Conservation (phyloP, 2,113 vertebrate genomes). For the Peromyscus leucopus region DNA sequence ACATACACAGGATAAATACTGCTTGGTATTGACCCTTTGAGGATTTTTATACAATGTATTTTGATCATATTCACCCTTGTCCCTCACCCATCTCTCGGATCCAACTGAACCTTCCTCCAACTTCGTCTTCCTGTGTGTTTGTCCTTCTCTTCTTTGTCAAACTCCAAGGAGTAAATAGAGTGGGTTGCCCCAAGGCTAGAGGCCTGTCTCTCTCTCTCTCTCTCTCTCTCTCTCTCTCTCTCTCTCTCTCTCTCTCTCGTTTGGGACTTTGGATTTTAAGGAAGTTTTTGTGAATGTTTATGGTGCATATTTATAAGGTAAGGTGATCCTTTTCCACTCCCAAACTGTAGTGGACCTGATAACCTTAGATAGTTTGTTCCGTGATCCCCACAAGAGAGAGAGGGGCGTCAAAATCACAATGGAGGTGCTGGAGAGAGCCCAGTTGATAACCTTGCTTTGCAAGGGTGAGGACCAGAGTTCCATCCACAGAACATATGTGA, state of each 20-base stretch:
- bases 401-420: not conserved
- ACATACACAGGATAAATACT: not conserved
- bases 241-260: not conserved
- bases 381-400: not conserved
- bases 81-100: not conserved
- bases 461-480: not conserved
- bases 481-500: not conserved
- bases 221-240: no score
- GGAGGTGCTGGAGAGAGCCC: not conserved
- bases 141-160: not conserved
- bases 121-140: not conserved
- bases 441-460: not conserved
- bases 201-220: not conserved
- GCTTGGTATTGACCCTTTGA: not conserved
- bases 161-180: not conserved
- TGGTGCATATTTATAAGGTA: not conserved
- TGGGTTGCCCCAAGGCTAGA: not conserved
- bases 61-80: not conserved
- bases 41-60: not conserved
- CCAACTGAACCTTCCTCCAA: not conserved
- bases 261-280: not conserved
- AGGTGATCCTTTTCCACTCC: not conserved
- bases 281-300: not conserved
- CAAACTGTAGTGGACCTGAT: not conserved
- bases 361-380: not conserved